Conservation (phyloP, 1,140 invertebrate genomes). For the Agrilus planipennis region DNA sequence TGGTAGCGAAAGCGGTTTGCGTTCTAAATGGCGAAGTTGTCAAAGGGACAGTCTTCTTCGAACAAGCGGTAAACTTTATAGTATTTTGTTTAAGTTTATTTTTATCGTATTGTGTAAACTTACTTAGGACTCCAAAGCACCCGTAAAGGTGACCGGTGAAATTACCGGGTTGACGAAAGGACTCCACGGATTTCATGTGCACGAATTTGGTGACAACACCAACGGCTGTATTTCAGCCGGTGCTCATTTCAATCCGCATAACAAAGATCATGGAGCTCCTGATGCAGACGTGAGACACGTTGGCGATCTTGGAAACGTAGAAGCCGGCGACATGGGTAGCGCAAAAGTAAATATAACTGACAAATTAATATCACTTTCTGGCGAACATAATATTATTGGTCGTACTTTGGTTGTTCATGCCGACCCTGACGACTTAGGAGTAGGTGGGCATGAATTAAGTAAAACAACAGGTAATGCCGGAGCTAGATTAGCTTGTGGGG, state of each 20-base stretch:
- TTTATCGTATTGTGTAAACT: background rate
- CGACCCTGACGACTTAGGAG: constrained; percentile 88
- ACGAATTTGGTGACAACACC: constrained; percentile 94
- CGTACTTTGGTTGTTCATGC: constrained; percentile 87
- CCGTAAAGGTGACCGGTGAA: constrained; percentile 59
- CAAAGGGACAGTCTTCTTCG: constrained; percentile 66
- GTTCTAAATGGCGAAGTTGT: constrained; percentile 69
- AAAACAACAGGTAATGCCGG: constrained; percentile 96
- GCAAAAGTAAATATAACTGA: constrained; percentile 72
- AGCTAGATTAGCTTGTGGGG: constrained; percentile 87
- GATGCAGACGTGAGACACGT: constrained; percentile 61
- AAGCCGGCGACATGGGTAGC: constrained; percentile 54
- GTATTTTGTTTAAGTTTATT: constrained; percentile 9
- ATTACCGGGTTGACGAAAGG: constrained; percentile 56
- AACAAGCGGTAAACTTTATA: constrained; percentile 50
- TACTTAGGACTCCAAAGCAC: constrained; percentile 35
- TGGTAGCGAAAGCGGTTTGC: constrained; percentile 64
- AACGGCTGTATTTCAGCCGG: constrained; percentile 94
- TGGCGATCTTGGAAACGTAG: constrained; percentile 88
- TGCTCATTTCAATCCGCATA: constrained; percentile 86
- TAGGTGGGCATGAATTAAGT: constrained; percentile 87
- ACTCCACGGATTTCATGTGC: constrained; percentile 88
- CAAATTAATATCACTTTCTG: constrained; percentile 57
- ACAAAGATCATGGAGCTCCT: constrained; percentile 79
- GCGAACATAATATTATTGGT: constrained; percentile 71